phyloP scores from a whole-genome alignment of 2,113 vertebrate species.

The Albula glossodonta region DNA sequence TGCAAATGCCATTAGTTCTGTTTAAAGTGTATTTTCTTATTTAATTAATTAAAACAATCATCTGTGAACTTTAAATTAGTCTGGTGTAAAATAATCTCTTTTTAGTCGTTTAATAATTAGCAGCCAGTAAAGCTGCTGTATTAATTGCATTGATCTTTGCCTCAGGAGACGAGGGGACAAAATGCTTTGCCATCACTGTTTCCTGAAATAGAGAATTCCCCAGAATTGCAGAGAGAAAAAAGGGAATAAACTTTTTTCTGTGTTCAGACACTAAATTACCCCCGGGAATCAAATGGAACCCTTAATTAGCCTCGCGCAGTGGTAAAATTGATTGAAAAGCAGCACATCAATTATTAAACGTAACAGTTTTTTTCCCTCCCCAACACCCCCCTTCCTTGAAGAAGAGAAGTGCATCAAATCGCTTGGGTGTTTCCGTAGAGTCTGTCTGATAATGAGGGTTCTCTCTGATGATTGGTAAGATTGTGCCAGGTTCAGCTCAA shows the following conservation, averaged over 20 bases:
- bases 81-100: slow-evolving; percentile 76
- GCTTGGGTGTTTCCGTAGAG: slow-evolving; percentile 50
- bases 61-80: slow-evolving; percentile 81
- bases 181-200: slow-evolving; percentile 75
- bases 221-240: slow-evolving; percentile 47
- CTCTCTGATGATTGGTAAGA: not conserved
- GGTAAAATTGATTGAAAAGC: slow-evolving; percentile 85
- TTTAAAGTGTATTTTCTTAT: slow-evolving; percentile 69
- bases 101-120: slow-evolving; percentile 96
- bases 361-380: slow-evolving; percentile 70
- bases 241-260: slow-evolving; percentile 77
- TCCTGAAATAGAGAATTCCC: slow-evolving; percentile 82
- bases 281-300: slow-evolving; percentile 86
- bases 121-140: slow-evolving; percentile 92
- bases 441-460: slow-evolving; percentile 27
- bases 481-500: not conserved
- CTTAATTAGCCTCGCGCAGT: slow-evolving; percentile 95
- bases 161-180: slow-evolving; percentile 78
- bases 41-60: slow-evolving; percentile 78
- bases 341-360: slow-evolving; percentile 88
- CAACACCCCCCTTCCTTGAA: slow-evolving; percentile 61
- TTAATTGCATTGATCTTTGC: slow-evolving; percentile 97
- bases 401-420: slow-evolving; percentile 47
- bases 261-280: slow-evolving; percentile 79
- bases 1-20: slow-evolving; percentile 63